A percentile compares a stretch with the other conserved stretches of the same genome.
These are phyloP conservation scores for Crocallis elinguaria DNA, from an alignment of 2,888 invertebrate species.

Conservation along the genomic window DNA sequence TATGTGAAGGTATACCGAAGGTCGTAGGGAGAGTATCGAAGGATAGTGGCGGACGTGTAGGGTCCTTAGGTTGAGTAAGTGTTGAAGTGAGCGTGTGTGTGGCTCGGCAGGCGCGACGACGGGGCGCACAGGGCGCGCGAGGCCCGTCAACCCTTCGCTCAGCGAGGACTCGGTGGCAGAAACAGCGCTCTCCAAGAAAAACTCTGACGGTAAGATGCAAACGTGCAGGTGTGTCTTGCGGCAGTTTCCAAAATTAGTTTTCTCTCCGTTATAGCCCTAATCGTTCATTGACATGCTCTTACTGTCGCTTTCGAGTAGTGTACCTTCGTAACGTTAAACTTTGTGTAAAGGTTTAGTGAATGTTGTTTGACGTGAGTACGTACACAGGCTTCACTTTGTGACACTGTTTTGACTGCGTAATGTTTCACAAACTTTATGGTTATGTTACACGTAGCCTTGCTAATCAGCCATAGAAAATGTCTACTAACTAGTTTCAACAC, in stretches of 20 bases:
- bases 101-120: slow-evolving; percentile 79
- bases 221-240: slow-evolving; percentile 41
- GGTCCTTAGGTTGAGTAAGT: slow-evolving; percentile 44
- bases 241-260: slow-evolving; percentile 50
- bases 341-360: slow-evolving; percentile 49
- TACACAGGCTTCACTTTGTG: slow-evolving; percentile 43
- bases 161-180: slow-evolving; percentile 93
- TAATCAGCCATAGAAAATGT: slow-evolving; percentile 37
- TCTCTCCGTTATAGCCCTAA: slow-evolving; percentile 60
- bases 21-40: slow-evolving; percentile 13
- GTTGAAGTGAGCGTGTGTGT: slow-evolving; percentile 77
- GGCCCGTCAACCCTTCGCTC: slow-evolving; percentile 87
- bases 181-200: slow-evolving; percentile 91
- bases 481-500: slow-evolving; percentile 37
- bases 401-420: slow-evolving; percentile 39
- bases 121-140: slow-evolving; percentile 71
- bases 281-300: slow-evolving; percentile 65
- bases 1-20: slow-evolving; percentile 15
- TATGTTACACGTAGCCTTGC: slow-evolving; percentile 40
- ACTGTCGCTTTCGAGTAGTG: slow-evolving; percentile 68
- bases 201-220: slow-evolving; percentile 91
- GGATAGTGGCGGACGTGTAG: slow-evolving; percentile 2
- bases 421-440: slow-evolving; percentile 42
- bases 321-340: slow-evolving; percentile 50
- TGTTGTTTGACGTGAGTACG: slow-evolving; percentile 44